Percentiles rank a stretch among this genome's conserved stretches.
These are phyloP conservation scores for Leuctra nigra DNA, from an alignment of 2,888 invertebrate species.

Conservation along the genomic window DNA sequence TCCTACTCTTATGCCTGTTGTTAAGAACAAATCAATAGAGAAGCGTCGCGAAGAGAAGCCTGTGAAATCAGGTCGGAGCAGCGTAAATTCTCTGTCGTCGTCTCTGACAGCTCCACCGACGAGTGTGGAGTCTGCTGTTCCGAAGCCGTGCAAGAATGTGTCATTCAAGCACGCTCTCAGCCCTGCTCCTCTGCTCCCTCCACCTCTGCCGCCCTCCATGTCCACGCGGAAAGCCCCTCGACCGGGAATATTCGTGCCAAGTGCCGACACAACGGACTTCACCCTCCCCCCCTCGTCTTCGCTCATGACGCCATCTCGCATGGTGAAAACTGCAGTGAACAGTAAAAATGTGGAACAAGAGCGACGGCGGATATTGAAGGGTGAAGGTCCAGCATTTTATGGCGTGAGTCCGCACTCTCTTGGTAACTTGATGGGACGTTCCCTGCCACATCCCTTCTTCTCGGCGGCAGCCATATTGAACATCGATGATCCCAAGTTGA, in stretches of 20 bases:
- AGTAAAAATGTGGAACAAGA: conserved; percentile 53
- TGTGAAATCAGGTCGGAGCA: not conserved
- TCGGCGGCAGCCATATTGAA: conserved; percentile 12
- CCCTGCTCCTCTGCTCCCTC: not conserved
- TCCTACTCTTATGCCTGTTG: not conserved
- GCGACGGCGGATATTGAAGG: conserved; percentile 46
- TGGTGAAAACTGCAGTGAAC: conserved; percentile 58
- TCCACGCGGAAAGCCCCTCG: conserved; percentile 33
- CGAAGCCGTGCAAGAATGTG: conserved; percentile 7
- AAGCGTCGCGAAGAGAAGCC: not conserved
- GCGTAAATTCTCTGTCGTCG: not conserved
- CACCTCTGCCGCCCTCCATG: not conserved
- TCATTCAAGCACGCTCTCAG: conserved; percentile 1
- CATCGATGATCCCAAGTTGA: conserved; percentile 38
- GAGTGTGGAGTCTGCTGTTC: not conserved
- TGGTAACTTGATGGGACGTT: conserved; percentile 23
- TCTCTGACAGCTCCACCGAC: not conserved
- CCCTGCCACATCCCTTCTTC: conserved; percentile 22
- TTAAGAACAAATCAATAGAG: not conserved
- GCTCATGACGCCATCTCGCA: conserved; percentile 52
- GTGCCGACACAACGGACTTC: conserved; percentile 33
- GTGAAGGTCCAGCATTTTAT: conserved; percentile 35
- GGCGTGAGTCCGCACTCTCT: conserved; percentile 20
- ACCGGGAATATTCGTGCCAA: conserved; percentile 37
- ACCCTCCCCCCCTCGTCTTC: conserved; percentile 26